A percentile compares a stretch with the other conserved stretches of the same genome.
These are phyloP conservation scores for Hiodon alosoides DNA, from an alignment of 2,113 vertebrate genomes.

Conservation along the genomic window DNA sequence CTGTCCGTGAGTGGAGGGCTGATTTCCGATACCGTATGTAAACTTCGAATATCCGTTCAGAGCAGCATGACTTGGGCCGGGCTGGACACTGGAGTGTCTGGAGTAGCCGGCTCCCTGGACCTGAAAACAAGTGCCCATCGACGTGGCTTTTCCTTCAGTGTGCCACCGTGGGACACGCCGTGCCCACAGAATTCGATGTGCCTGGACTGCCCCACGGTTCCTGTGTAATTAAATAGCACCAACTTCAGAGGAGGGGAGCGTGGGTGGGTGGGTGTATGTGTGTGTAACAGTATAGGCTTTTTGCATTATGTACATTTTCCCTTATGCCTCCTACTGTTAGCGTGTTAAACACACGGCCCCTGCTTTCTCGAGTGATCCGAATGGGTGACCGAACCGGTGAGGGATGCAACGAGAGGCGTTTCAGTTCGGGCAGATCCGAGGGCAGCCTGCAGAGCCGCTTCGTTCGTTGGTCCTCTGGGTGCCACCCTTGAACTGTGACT, in stretches of 20 bases:
- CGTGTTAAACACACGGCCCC: not conserved
- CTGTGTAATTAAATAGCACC: slow-evolving; percentile 1
- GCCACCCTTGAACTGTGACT: not conserved
- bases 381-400: not conserved
- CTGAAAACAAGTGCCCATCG: not conserved
- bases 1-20: too few relatives aligned
- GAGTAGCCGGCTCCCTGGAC: not conserved
- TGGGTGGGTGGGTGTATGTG: not conserved
- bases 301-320: not conserved
- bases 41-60: slow-evolving; percentile 53
- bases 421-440: too few relatives aligned
- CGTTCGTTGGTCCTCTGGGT: too few relatives aligned
- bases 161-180: not conserved
- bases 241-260: not conserved
- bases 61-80: slow-evolving; percentile 39
- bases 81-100: slow-evolving; percentile 28
- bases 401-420: not conserved
- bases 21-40: slow-evolving; percentile 67
- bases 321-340: not conserved
- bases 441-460: too few relatives aligned
- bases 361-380: not conserved
- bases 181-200: not conserved
- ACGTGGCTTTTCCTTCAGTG: not conserved
- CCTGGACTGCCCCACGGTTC: not conserved
- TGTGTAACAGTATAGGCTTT: not conserved